phyloP scores from a whole-genome alignment of 2,113 vertebrate species.

The Cyprinodon variegatus region DNA sequence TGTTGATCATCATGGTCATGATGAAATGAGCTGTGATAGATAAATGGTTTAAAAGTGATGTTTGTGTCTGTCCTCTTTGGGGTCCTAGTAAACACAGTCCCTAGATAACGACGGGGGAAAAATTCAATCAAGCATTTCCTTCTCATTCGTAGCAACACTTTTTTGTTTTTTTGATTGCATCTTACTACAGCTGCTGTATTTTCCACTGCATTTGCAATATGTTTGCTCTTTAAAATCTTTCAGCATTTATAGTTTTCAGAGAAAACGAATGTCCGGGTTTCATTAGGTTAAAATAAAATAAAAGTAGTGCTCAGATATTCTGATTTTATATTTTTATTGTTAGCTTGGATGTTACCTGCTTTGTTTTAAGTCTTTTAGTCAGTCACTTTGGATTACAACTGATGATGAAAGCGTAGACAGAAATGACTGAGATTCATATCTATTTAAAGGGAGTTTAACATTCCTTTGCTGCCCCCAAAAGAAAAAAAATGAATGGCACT shows the following conservation, averaged over 20 bases:
- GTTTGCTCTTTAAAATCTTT: no score
- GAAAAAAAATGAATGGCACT: slow-evolving; percentile 39
- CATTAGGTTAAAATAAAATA: no score
- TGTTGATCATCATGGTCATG: not conserved
- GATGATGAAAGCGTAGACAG: not conserved
- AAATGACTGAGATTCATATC: not conserved
- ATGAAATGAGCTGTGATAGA: not conserved
- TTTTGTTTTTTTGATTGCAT: not conserved
- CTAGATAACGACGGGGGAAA: not conserved
- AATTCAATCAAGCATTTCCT: not conserved
- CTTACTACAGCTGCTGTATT: not conserved
- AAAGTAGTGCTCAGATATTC: no score
- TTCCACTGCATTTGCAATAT: no score
- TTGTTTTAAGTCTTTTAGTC: no score
- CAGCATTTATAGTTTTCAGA: no score
- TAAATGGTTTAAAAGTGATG: not conserved
- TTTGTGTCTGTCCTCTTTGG: not conserved
- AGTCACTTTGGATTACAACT: not conserved
- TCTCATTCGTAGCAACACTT: not conserved
- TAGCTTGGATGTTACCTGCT: no score
- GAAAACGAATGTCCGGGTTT: no score
- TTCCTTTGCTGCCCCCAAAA: slow-evolving; percentile 71
- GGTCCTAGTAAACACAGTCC: not conserved
- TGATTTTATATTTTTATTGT: no score
- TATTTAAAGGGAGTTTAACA: slow-evolving; percentile 9